Evolutionary conservation across 1,140 invertebrate genomes (phyloP), one percentile per base, ranked within the genome.

Genomic region (Nebria ingens): DNA sequence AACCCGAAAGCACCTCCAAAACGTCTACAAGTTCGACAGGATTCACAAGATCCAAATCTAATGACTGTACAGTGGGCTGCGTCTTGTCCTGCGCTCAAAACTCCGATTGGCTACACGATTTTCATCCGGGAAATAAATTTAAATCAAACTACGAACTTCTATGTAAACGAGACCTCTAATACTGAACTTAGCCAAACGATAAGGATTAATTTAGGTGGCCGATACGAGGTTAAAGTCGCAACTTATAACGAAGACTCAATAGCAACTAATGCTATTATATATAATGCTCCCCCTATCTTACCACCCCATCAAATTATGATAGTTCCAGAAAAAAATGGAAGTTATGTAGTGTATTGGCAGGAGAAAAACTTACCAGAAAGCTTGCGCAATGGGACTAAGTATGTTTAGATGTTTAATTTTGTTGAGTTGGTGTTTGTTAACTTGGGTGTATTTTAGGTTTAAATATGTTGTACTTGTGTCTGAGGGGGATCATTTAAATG

Each of bases 391-490:
- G 58, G 34, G 17, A 50, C 40, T 20, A 53, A 21, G 21, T 52
- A 21, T 56, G 13, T 45, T 45, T 17, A 45, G 34, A 15, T 53
- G 57, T 6, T 67, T 62, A n/a, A n/a, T n/a, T n/a, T n/a, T n/a
- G n/a, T n/a, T n/a, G n/a, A n/a, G n/a, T n/a, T n/a, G n/a, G n/a
- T n/a, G n/a, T n/a, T n/a, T n/a, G n/a, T 54, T 17, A 62, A 2
- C 45, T 22, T 34, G 25, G 25, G n/a, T 20, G 12, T 45, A 34
- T 34, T 34, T 34, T 34, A 82, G 80, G 2, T 73, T 74, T 58
- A 71, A 76, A 42, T 89, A 83, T 64, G 78, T 84, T 67, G 72
- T 91, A 1, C 66, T 83, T 20, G 71, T 90, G 0, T 77, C 76
- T 0, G 74, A 78, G 60, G 76, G 79, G 3, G 71, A 69, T 20